Base-by-base conservation (phyloP, 2,113 vertebrate genomes). In the Formicarius rufipectus region DNA sequence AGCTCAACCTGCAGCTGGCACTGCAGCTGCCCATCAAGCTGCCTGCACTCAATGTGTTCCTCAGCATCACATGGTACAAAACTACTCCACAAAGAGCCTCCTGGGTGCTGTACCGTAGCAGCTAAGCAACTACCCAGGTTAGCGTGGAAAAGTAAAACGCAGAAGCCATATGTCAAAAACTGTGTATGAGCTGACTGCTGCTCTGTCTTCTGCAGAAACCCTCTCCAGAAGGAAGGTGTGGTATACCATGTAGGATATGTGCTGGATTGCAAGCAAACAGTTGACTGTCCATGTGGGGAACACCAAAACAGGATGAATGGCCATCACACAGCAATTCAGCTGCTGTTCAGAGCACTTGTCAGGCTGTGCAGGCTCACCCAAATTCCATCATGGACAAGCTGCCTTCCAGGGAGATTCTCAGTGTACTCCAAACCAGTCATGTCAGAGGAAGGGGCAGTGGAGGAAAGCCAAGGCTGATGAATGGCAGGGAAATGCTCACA, bases 351-450 rank as follows among this genome's bases (percentile, higher is more conserved):
- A 68, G 47, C 19, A 45, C 62, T 88, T 40, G 2, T 47, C 79
- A 66, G 35, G 27, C 37, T 75, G 62, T 47, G 20, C 83, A 85
- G 75, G 62, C 79, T 93, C 37, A 37, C 35, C 40, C 78, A 71
- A 40, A 66, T 72, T 87, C 87, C 84, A 55, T 71, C 84, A 79
- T 1, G 1, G 78, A 84, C 62, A 84, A 84, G 25, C 52, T 93
- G 90, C 56, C 52, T 90, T 76, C 87, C 90, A 80, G 58, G 74
- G 90, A 84, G 87, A 90, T 76, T 75, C 78, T 67, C 87, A 64
- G 71, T 50, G 62, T 80, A 80, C 68, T 79, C 68, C 62, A 75
- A 17, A 90, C 75, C 45, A 25, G 63, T 80, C 76, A 33, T 72
- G 58, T 87, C 58, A 72, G 68, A 90, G 40, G 53, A 87, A 84